These are phyloP conservation scores for Peromyscus maniculatus DNA, from an alignment of 2,113 vertebrate genomes.

Conservation along the genomic window DNA sequence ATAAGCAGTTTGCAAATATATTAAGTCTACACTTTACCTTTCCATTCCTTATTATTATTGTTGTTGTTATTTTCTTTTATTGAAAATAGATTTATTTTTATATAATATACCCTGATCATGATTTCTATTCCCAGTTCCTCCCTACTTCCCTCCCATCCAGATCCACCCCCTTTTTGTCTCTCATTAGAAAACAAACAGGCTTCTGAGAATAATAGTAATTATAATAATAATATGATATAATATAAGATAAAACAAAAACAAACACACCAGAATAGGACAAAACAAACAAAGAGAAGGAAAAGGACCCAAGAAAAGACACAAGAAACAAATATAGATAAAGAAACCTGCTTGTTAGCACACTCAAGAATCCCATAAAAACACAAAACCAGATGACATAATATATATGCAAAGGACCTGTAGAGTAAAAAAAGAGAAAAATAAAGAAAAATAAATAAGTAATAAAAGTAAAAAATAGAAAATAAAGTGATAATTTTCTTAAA, in stretches of 20 bases:
- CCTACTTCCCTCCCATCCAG: not conserved
- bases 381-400: too few species aligned
- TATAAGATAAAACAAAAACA: not conserved
- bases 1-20: not conserved
- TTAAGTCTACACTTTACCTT: not conserved
- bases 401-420: too few species aligned
- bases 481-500: too few species aligned
- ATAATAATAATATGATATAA: not conserved
- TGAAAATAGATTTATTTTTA: not conserved
- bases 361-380: too few species aligned
- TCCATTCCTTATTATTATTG: not conserved
- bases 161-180: not conserved
- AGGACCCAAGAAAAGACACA: not conserved
- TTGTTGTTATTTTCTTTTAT: not conserved
- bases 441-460: too few species aligned
- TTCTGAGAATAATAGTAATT: not conserved
- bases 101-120: not conserved
- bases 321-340: not conserved
- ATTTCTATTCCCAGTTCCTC: not conserved
- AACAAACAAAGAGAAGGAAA: not conserved
- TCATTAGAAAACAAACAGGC: not conserved
- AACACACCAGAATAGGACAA: not conserved
- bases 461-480: too few species aligned
- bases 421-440: too few species aligned
- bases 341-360: not conserved